Evolutionary conservation across 2,888 invertebrate species (phyloP), one percentile per base, ranked within the genome.

Genomic region (Andrena haemorrhoa): DNA sequence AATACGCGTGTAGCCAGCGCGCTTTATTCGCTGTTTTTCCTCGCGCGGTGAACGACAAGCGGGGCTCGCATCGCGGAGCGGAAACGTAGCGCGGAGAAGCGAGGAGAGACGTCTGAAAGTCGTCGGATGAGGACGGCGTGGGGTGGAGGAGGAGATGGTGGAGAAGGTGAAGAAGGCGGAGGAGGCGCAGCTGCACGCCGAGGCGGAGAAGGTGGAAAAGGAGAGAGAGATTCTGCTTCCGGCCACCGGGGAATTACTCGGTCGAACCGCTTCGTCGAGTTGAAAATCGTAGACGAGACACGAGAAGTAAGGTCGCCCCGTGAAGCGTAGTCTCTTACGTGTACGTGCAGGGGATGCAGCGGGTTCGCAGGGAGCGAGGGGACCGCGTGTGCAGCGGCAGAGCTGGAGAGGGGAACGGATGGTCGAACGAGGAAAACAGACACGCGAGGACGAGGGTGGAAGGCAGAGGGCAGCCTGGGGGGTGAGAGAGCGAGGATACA

Each of bases 201-300:
- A 33, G n/a, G 26, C 47, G 29, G 20, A 60, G 41, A 26, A 20
- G 23, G 64, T 56, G 35, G 31, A n/a, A 23, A 31, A 41, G 31
- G 56, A 58, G 82, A 75, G 82, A 75, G 71, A 29, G 79, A 51
- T 60, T 72, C 82, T 72, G 85, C 79, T 86, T 83, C 87, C 83
- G 83, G 85, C 84, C 86, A 83, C 86, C 71, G 77, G 85, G 87
- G 87, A 89, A 90, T 90, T 86, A 90, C 86, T 87, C 82, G 85
- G 86, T 88, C 75, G 84, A 88, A 86, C 84, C 87, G 89, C 87
- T 89, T 86, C 87, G 87, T 78, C 86, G 86, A 89, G 90, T 89
- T 82, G 89, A 90, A 90, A 90, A 90, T 90, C 89, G 86, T 81
- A 78, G 85, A 86, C 83, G 79, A 79, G 84, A 86, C 85, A 85